Evolutionary conservation across 2,888 invertebrate genomes (phyloP), one percentile per base, ranked within the genome.

Genomic region (Lysandra coridon): DNA sequence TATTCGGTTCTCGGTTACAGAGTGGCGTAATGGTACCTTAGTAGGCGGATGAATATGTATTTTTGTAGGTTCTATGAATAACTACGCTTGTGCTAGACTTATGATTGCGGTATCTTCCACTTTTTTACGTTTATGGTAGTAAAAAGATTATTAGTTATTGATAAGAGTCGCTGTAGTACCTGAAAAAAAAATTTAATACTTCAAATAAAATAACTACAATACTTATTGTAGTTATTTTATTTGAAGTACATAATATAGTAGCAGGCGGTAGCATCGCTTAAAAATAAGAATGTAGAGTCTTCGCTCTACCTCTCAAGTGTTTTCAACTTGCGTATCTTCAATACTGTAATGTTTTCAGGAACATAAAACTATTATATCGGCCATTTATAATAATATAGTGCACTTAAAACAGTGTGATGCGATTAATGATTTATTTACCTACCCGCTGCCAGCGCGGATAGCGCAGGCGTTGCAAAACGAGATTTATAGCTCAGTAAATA

Each of bases 361-460:
- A 75, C 44, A 75, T 75, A 75, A 75, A 75, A 75, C 44, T 57
- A 33, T 33, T 76, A 53, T 33, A 76, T 2, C 12, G 76, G 53
- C 33, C 76, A 76, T 76, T 76, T 33, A 49, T 57, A 76, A 57
- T 57, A 76, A 57, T 53, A 53, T 33, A 75, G 75, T 75, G 76
- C 76, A 57, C 76, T 76, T 33, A 76, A 76, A 57, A 76, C 53
- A 53, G 76, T 53, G 76, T 53, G 23, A 76, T 53, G 76, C 30
- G 76, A 57, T 76, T 53, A 57, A 76, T 76, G 76, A 76, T 76
- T 76, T 76, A 76, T 33, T 76, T 57, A 17, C 76, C 76, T 12
- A 30, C 53, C 57, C 30, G 49, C 33, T 7, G 49, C 30, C 30
- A 30, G 17, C 23, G 74, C 74, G 76, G 17, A 57, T 33, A 5